Evolutionary conservation across 2,113 vertebrate species (phyloP), one percentile per base, ranked within the genome.

Genomic region (Carassius carassius): DNA sequence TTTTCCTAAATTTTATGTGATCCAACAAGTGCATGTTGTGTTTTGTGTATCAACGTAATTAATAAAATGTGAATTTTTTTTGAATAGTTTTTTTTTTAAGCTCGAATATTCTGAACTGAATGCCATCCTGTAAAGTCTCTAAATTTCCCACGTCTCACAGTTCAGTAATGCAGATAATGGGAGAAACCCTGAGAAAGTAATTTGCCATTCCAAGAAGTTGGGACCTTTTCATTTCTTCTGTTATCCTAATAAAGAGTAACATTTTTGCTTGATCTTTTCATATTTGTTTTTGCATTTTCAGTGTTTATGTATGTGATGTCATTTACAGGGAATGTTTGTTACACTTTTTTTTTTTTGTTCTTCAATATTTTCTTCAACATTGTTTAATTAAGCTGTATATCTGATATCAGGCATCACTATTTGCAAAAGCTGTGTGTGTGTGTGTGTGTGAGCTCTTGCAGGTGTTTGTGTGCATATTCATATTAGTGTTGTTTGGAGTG

Each of bases 361-460:
- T 37, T 37, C 35, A 23, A 32, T 47, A 19, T 17, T 70, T 44
- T 58, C 58, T 81, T 72, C 47, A 82, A 32, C 69, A 62, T 9
- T 72, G 84, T 79, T 85, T 76, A 74, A 12, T 70, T 77, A 63
- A 58, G 7, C 41, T 80, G 69, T 74, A 54, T 62, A 89, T 88
- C 81, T 86, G 89, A 87, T 41, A 56, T 44, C 78, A 85, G 77
- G 73, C 35, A 51, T 86, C 16, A 37, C 78, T 82, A 70, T 88
- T 86, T 72, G 47, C 89, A 83, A 80, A 83, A n/a, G 79, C 82
- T 14, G 84, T 78, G 82, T 47, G 41, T 44, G 84, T 78, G 82
- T 47, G 41, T 44, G 41, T 11, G 41, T 44, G 1, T 44, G n/a
- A 67, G 19, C 3, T 21, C 0, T 47, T 49, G 54, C 60, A 58